phyloP scores from a whole-genome alignment of 2,888 invertebrate species.

The Lumbricus terrestris region DNA sequence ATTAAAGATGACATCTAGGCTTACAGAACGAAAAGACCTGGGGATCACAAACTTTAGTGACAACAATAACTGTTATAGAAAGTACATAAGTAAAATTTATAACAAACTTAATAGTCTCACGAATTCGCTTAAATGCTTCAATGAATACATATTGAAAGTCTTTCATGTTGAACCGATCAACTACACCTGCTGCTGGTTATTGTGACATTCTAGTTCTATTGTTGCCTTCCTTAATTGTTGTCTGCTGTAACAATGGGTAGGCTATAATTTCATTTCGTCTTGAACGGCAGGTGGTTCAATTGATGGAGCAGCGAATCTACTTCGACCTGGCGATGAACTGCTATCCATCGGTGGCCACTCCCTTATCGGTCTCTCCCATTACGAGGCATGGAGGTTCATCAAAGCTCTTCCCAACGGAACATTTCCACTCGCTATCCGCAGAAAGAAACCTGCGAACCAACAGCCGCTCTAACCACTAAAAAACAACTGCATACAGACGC shows the following conservation, averaged over 20 bases:
- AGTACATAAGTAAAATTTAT: too few species aligned
- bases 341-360: neutral
- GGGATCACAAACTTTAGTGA: too few species aligned
- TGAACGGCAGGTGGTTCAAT: neutral
- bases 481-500: neutral
- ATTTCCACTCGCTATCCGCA: neutral
- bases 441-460: neutral
- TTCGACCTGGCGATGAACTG: slow-evolving; percentile 19
- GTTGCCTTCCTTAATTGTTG: neutral
- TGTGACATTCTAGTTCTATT: neutral
- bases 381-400: slow-evolving; percentile 23
- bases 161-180: too few species aligned
- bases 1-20: too few species aligned
- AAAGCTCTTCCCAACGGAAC: slow-evolving; percentile 17
- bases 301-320: neutral
- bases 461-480: neutral
- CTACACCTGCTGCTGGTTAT: too few species aligned
- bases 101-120: too few species aligned
- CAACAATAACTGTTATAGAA: too few species aligned
- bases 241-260: neutral
- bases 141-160: too few species aligned
- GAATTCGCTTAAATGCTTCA: too few species aligned
- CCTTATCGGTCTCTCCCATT: neutral
- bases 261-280: too few species aligned
- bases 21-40: too few species aligned